Evolutionary conservation across 2,113 vertebrate genomes (phyloP).

Genomic region (Boulengeromyrus knoepffleri): DNA sequence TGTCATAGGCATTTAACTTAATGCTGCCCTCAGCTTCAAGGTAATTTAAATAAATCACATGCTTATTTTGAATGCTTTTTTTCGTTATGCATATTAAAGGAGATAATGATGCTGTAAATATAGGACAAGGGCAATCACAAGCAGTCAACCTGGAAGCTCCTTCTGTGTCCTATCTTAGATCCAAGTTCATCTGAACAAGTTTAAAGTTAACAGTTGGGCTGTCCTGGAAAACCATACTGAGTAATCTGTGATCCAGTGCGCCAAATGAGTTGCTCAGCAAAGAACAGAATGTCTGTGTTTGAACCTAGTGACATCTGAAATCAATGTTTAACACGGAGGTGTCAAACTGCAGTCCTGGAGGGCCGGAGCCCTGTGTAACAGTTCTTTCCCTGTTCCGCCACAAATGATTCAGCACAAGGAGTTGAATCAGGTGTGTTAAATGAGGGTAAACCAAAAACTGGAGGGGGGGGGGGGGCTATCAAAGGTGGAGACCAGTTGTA

Average conservation of each 20-base stretch:
- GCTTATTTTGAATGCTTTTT: neutral
- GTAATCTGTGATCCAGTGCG: neutral
- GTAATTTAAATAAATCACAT: neutral
- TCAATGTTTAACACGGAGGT: neutral
- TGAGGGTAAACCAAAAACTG: no score
- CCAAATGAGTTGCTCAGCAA: neutral
- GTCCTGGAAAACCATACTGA: neutral
- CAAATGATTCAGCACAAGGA: no score
- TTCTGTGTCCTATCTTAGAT: neutral
- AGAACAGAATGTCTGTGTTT: neutral
- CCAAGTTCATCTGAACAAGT: neutral
- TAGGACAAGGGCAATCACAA: neutral
- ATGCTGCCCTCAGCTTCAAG: neutral
- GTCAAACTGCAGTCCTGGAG: no score
- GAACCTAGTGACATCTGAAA: neutral
- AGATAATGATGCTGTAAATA: neutral
- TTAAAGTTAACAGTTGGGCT: neutral
- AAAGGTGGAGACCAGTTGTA: neutral
- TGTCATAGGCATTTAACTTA: neutral
- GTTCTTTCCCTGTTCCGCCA: no score
- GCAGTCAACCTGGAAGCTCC: neutral
- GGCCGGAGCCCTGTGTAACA: no score
- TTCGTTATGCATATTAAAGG: neutral
- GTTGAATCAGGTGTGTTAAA: no score
- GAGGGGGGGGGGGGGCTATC: neutral